Evolutionary conservation across 2,113 vertebrate genomes (phyloP).

Genomic region (Ptychochromis oligacanthus): DNA sequence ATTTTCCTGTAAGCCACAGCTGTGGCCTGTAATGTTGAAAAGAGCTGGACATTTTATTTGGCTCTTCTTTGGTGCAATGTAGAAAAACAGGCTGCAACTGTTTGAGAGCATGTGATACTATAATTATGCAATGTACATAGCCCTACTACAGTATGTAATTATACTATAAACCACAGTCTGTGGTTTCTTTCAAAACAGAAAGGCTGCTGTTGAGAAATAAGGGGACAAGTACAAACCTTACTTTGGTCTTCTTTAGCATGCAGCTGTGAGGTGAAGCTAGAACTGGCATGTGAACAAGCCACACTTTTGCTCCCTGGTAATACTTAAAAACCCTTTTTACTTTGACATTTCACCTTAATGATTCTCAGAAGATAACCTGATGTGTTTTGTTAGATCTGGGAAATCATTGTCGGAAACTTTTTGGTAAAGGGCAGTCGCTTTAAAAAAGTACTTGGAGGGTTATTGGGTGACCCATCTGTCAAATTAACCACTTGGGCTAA

Average conservation of each 20-base stretch:
- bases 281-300: neutral
- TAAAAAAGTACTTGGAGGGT: neutral
- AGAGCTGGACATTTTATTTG: conserved; percentile 17
- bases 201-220: conserved; percentile 17
- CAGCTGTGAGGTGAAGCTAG: conserved; percentile 1
- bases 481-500: neutral
- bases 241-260: neutral
- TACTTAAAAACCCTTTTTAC: neutral
- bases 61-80: conserved; percentile 10
- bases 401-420: neutral
- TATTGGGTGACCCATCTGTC: neutral
- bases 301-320: neutral
- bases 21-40: neutral
- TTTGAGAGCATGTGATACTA: conserved; percentile 47
- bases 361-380: neutral
- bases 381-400: neutral
- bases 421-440: neutral
- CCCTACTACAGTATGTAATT: conserved; percentile 44
- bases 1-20: conserved; percentile 14
- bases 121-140: conserved; percentile 60
- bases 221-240: neutral
- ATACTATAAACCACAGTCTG: conserved; percentile 40
- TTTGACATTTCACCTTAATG: neutral
- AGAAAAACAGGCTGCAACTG: conserved; percentile 42
- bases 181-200: conserved; percentile 37